These are phyloP conservation scores for Chrysolina haemoptera DNA, from an alignment of 2,888 invertebrate genomes.

Conservation along the genomic window DNA sequence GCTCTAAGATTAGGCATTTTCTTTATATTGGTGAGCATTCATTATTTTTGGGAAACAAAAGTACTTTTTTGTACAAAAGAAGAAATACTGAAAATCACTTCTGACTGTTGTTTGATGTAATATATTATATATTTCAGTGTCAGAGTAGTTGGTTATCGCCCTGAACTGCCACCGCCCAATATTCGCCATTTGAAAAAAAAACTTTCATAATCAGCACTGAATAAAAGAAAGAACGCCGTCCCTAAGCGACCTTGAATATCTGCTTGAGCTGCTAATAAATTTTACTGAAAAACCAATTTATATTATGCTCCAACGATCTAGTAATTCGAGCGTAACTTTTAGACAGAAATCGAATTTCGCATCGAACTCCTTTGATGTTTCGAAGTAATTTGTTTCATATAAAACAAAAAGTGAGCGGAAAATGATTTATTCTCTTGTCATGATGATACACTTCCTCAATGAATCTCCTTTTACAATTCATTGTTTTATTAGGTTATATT, in stretches of 20 bases:
- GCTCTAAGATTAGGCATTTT: too few relatives aligned
- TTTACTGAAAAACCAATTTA: constrained; percentile 28
- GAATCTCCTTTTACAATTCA: background rate
- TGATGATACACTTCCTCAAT: background rate
- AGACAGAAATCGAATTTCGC: constrained; percentile 26
- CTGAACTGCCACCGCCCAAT: background rate
- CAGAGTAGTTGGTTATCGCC: too few relatives aligned
- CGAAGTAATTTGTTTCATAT: constrained; percentile 7
- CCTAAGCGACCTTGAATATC: constrained; percentile 2
- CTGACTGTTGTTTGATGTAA: too few relatives aligned
- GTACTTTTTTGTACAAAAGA: too few relatives aligned
- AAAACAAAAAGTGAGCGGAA: background rate
- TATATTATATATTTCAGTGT: too few relatives aligned
- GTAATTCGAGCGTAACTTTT: constrained; percentile 33
- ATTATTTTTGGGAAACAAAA: too few relatives aligned
- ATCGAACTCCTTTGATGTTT: constrained; percentile 12
- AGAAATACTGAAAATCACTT: too few relatives aligned
- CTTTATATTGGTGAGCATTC: too few relatives aligned
- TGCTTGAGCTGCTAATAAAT: background rate
- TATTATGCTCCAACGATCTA: constrained; percentile 27
- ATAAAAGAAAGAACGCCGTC: background rate
- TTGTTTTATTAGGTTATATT: too few relatives aligned
- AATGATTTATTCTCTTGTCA: background rate
- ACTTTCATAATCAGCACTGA: background rate
- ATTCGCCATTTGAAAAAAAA: background rate